Conservation (phyloP, 2,113 vertebrate genomes). For the Elephas maximus region DNA sequence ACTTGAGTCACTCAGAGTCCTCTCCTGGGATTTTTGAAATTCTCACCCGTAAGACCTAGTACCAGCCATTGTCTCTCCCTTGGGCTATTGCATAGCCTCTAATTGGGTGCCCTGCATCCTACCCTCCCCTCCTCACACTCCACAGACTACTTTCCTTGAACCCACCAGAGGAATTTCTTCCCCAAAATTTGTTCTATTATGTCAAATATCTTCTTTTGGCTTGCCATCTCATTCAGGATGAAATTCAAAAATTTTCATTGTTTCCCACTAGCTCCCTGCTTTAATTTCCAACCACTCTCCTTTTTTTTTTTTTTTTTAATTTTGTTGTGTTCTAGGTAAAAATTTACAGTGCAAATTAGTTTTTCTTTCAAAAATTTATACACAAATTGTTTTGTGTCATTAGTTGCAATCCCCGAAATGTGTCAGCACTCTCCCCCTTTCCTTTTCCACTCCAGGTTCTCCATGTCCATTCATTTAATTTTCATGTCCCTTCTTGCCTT, state of each 20-base stretch:
- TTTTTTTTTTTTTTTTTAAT: too few species aligned
- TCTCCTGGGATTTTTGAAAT: slow-evolving; percentile 24
- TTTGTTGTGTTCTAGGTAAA: too few species aligned
- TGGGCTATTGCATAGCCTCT: not conserved
- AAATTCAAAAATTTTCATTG: not conserved
- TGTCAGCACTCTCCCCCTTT: too few species aligned
- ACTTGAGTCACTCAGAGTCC: not conserved
- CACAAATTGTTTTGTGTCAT: too few species aligned
- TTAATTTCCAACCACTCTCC: not conserved
- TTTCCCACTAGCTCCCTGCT: not conserved
- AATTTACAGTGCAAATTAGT: too few species aligned
- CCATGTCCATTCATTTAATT: too few species aligned
- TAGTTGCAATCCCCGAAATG: too few species aligned
- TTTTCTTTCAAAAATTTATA: too few species aligned
- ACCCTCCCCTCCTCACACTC: fast-evolving
- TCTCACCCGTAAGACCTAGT: not conserved
- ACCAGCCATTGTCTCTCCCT: not conserved
- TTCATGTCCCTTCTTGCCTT: too few species aligned
- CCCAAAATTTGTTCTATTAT: not conserved
- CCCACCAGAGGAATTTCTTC: not conserved
- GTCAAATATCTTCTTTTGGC: not conserved
- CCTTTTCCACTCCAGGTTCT: too few species aligned
- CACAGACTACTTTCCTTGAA: not conserved
- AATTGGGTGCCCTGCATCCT: fast-evolving
- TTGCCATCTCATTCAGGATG: not conserved